Base-by-base conservation (phyloP, 2,888 invertebrate genomes). In the Theretra japonica region DNA sequence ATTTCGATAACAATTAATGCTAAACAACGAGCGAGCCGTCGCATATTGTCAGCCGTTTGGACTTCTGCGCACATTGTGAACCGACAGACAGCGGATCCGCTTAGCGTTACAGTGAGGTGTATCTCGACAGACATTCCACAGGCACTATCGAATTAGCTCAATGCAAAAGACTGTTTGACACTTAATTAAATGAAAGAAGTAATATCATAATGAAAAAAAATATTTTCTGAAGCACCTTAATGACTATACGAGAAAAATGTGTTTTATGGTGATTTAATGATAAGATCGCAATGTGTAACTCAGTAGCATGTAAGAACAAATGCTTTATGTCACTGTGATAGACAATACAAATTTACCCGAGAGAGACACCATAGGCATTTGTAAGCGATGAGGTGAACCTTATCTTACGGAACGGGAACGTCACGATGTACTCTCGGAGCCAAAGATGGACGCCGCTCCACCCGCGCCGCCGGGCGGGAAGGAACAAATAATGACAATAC, bases 231-330 rank as follows among this genome's bases (percentile, higher is more conserved):
- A 86, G 85, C 90, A 93, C 90, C 91, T 91, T 91, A 84, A 90
- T 86, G 85, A 91, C 89, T 91, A 89, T 91, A 91, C 88, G 21
- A 41, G 41, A 53, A 88, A 90, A 86, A 90, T 86, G 87, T 91
- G 90, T 93, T 91, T 90, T 88, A 89, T 88, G 92, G 92, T 92
- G 93, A 91, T 90, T 88, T 93, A 91, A 88, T 90, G 83, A 88
- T 93, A 93, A 93, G 90, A 93, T 90, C 91, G 88, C 90, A 90
- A 90, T 86, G 87, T 88, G 87, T 88, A 90, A 94, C 91, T 94
- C 94, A 91, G 90, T 94, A 94, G 94, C 90, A 91, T 93, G 88
- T 94, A 94, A 94, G 94, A 90, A 94, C 90, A 93, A 93, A 94
- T 93, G 93, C 93, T 92, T 93, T 93, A 92, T 87, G 89, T 88